Evolutionary conservation across 2,888 invertebrate species (phyloP), one percentile per base, ranked within the genome.

Genomic region (Epirrita christyi): DNA sequence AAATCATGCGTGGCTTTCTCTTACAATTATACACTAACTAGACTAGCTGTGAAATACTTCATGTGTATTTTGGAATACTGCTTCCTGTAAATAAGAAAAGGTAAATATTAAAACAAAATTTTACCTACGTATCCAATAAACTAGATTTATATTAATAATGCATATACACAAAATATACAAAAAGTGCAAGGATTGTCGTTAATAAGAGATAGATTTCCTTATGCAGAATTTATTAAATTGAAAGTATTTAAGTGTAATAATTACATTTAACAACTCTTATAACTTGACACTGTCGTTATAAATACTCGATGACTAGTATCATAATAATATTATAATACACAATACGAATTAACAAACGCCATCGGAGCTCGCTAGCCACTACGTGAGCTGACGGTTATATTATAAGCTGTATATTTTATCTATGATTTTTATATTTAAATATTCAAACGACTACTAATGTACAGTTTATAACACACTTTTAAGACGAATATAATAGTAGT

Each of bases 1-100:
- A 82, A 83, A 80, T 84, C 86, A 82, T 81, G 85, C 84, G 79
- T 83, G 81, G 56, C 58, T 86, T 89, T 86, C 85, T 84, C 89
- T 89, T 91, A 91, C 83, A 83, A 82, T 83, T 79, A 86, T 74
- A 75, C 40, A 27, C 15, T 50, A 58, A 54, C 76, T 82, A 89
- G 81, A 85, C 85, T 90, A 90, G 81, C 74, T 75, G 85, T 77
- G 74, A 82, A 54, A 84, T 77, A 90, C 89, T 88, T 91, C 91
- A 92, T 81, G 91, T 91, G 84, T 92, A 92, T 88, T 92, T 91
- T 85, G 92, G 92, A 85, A 90, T 85, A 89, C 91, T 87, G 89
- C 83, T 84, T 80, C 91, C 92, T 92, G 92, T 62, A 91, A 38
- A 88, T 80, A 86, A 88, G 75, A 83, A 77, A 83, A 79, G 72